These are phyloP conservation scores for Mantis religiosa DNA, from an alignment of 2,888 invertebrate species.

Conservation along the genomic window DNA sequence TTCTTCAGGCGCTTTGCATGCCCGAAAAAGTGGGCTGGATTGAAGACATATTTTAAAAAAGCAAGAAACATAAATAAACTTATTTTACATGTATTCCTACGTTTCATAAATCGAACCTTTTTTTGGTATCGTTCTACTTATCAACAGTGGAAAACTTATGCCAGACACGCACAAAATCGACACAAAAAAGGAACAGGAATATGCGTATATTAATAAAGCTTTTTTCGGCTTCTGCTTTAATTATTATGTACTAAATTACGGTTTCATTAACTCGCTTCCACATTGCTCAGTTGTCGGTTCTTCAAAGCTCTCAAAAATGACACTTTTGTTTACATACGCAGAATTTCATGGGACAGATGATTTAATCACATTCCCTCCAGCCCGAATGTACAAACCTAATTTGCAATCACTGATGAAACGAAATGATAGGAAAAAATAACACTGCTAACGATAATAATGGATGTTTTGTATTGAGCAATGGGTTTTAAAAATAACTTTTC, in stretches of 20 bases:
- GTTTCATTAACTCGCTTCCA: background rate
- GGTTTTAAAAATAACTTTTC: too few relatives aligned
- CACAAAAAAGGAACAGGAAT: background rate
- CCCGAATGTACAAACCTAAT: background rate
- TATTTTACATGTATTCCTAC: background rate
- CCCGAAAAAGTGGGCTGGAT: too few relatives aligned
- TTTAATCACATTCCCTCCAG: background rate
- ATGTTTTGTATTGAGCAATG: too few relatives aligned
- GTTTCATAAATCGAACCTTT: background rate
- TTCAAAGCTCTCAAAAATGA: background rate
- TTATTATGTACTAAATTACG: background rate
- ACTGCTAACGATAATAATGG: too few relatives aligned
- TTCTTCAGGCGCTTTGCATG: too few relatives aligned
- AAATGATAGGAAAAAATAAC: too few relatives aligned
- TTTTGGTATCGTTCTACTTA: background rate
- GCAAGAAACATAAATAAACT: too few relatives aligned
- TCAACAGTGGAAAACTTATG: background rate
- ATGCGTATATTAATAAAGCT: background rate
- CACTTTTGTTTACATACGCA: background rate
- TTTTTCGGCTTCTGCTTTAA: background rate
- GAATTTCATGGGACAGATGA: background rate
- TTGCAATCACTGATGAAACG: background rate
- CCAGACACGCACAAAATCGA: background rate
- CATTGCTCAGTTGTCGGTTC: background rate
- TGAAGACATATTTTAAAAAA: background rate